These are phyloP conservation scores for Danaus plexippus DNA, from an alignment of 1,140 invertebrate genomes.

Conservation along the genomic window DNA sequence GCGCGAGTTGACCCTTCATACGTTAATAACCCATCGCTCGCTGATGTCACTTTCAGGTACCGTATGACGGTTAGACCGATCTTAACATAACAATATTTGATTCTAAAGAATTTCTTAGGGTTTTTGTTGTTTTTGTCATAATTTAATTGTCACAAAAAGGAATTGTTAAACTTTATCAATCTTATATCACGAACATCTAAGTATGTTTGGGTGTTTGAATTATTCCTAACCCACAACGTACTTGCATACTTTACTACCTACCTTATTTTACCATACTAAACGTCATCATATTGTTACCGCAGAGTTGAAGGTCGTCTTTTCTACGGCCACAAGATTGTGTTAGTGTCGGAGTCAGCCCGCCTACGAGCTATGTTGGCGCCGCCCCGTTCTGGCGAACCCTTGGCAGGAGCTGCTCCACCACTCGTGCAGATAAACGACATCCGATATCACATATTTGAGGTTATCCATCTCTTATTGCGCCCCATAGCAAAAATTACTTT, in stretches of 20 bases:
- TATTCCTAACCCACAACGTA: no score
- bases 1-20: slow-evolving; percentile 91
- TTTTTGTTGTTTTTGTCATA: no score
- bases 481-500: slow-evolving; percentile 7
- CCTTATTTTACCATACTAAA: no score
- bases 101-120: no score
- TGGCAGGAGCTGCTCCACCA: slow-evolving; percentile 69
- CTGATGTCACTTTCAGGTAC: slow-evolving; percentile 86
- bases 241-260: no score
- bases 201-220: no score
- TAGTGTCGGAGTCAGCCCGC: slow-evolving; percentile 89
- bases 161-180: no score
- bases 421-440: slow-evolving; percentile 95
- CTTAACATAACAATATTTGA: no score
- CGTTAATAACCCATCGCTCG: slow-evolving; percentile 91
- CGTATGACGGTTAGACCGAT: not conserved
- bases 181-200: no score
- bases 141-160: no score
- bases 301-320: slow-evolving; percentile 92
- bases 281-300: not conserved
- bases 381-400: slow-evolving; percentile 44
- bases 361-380: slow-evolving; percentile 87
- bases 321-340: slow-evolving; percentile 94
- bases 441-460: slow-evolving; percentile 92
- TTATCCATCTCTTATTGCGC: slow-evolving; percentile 35